Conservation (phyloP, 1,140 invertebrate genomes). For the Cydia strobilella region DNA sequence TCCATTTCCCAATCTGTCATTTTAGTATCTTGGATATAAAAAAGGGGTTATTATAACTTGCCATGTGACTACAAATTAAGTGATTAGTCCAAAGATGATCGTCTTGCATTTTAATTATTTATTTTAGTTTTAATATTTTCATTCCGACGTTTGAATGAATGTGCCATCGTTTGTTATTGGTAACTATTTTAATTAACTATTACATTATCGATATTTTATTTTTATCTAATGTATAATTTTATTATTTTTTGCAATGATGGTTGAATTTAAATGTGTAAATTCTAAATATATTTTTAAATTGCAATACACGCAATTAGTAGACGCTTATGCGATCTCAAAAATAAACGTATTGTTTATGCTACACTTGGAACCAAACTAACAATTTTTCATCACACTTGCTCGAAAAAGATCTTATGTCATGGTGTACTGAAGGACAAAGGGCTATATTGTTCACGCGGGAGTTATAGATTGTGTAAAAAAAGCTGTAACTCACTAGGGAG, state of each 20-base stretch:
- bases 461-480: no score
- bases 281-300: background rate
- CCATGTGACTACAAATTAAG: slow-evolving; percentile 52
- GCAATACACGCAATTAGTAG: background rate
- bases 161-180: slow-evolving; percentile 47
- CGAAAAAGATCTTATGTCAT: no score
- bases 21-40: slow-evolving; percentile 18
- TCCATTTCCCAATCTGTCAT: background rate
- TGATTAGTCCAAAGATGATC: slow-evolving; percentile 61
- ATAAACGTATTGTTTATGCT: background rate
- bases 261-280: background rate
- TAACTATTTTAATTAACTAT: slow-evolving; percentile 33
- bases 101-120: slow-evolving; percentile 49
- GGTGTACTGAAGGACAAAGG: no score
- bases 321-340: background rate
- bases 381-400: background rate
- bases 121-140: slow-evolving; percentile 42
- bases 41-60: slow-evolving; percentile 44
- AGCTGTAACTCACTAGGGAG: no score
- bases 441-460: no score
- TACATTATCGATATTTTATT: slow-evolving; percentile 26
- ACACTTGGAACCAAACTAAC: background rate
- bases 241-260: background rate
- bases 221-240: slow-evolving; percentile 17
- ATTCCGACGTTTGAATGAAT: slow-evolving; percentile 43